phyloP scores from a whole-genome alignment of 2,888 invertebrate genomes.

The Sepiola atlantica region DNA sequence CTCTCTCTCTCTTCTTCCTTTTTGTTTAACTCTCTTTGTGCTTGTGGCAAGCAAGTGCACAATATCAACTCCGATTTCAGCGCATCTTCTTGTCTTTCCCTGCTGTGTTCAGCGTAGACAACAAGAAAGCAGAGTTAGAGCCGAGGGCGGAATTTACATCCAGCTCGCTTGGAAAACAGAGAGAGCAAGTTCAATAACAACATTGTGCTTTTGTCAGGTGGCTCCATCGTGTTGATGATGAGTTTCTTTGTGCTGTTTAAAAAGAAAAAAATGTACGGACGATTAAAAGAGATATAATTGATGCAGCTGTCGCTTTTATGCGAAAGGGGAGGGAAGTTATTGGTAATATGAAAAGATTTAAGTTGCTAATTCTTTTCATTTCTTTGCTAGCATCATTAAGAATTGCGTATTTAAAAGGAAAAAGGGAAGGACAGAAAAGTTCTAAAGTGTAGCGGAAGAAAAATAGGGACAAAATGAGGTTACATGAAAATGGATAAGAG shows the following conservation, averaged over 20 bases:
- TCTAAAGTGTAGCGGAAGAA: no score
- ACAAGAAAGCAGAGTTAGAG: not conserved
- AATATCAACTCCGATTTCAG: not conserved
- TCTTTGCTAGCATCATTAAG: not conserved
- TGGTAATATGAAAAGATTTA: not conserved
- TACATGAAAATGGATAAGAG: no score
- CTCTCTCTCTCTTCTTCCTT: not conserved
- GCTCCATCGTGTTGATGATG: not conserved
- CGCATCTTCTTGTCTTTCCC: not conserved
- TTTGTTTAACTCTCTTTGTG: not conserved
- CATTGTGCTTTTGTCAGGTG: not conserved
- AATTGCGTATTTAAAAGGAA: no score
- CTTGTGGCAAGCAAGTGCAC: not conserved
- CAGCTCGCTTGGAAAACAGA: not conserved
- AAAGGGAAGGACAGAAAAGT: no score
- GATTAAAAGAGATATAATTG: not conserved
- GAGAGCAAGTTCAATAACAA: slow-evolving; percentile 32
- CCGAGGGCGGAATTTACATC: not conserved
- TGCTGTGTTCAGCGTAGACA: not conserved
- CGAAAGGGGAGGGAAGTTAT: not conserved
- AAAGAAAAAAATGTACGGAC: no score
- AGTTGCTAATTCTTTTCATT: not conserved
- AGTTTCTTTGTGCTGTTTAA: not conserved
- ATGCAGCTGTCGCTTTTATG: not conserved
- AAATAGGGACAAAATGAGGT: no score